Base-by-base conservation (phyloP, 2,888 invertebrate species). In the Anthophora plumipes region DNA sequence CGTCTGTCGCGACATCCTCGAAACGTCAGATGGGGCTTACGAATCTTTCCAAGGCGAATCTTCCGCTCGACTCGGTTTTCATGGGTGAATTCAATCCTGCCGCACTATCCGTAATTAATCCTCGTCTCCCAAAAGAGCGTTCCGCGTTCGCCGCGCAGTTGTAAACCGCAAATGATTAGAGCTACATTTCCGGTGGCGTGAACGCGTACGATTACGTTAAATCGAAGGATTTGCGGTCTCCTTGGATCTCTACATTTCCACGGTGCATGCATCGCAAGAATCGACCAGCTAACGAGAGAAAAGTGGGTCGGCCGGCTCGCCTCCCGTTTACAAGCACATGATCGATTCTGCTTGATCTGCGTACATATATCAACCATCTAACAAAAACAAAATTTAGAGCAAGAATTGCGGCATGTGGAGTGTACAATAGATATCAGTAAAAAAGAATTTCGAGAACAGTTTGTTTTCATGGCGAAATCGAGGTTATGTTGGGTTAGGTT, bases 251-350 rank as follows among this genome's bases (percentile, higher is more conserved):
- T n/a, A 39, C 12, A 52, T 41, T 52, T 39, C 48, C 39, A 43
- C 66, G 60, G 12, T 14, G 60, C 67, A 31, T 61, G 67, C 50
- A 37, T 68, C 63, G 43, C 61, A 46, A 69, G 48, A 71, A 68
- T 72, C 52, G 22, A 8, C 20, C 48, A 37, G 63, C n/a, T 41
- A 52, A 61, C 37, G 52, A 41, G 25, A 59, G 60, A 77, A 69
- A 83, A 80, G 66, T 81, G 54, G 77, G 77, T 84, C 83, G 64
- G 11, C 22, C n/a, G n/a, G n/a, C n/a, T n/a, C n/a, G n/a, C n/a
- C n/a, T n/a, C 14, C 17, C 39, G 46, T 80, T 83, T 80, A 63
- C 66, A 37, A 46, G 61, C 57, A 46, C 72, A 54, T 54, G 55
- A 81, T 81, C 72, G 80, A 76, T 83, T 72, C 59, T n/a, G 14